These are phyloP conservation scores for Harpagifer antarcticus DNA, from an alignment of 2,797 vertebrate species.

Conservation along the genomic window DNA sequence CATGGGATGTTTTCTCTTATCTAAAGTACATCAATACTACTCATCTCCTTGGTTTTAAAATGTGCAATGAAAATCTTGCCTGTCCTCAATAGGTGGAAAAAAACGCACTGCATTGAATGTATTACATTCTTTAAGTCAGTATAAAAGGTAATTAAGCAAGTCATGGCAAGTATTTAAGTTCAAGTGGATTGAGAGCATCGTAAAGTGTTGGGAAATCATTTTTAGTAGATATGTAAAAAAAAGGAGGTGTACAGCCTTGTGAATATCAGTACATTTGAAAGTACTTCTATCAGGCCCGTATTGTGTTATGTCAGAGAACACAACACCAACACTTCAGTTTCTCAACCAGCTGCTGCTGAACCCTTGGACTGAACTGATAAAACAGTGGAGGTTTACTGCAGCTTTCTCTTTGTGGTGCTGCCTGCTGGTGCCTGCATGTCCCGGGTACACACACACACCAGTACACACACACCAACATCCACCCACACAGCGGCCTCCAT, in stretches of 20 bases:
- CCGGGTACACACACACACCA: slow-evolving; percentile 52
- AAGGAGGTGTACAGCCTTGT: neutral
- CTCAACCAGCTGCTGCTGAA: slow-evolving; percentile 49
- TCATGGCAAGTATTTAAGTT: neutral
- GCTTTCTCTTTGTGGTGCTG: slow-evolving; percentile 54
- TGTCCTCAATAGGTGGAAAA: too few species aligned
- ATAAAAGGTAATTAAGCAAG: neutral
- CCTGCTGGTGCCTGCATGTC: slow-evolving; percentile 41
- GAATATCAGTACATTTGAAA: neutral
- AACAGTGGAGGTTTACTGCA: slow-evolving; percentile 59
- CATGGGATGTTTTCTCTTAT: neutral
- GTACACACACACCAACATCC: slow-evolving; percentile 30
- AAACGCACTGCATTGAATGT: too few species aligned
- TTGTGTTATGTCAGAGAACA: neutral
- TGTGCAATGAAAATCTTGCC: too few species aligned
- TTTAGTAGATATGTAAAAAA: neutral
- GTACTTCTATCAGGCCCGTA: neutral
- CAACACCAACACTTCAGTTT: slow-evolving; percentile 16
- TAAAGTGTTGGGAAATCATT: neutral
- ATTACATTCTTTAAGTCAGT: too few species aligned
- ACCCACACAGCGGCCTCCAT: slow-evolving; percentile 53
- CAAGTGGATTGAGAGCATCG: neutral
- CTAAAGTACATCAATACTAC: neutral
- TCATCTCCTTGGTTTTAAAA: too few species aligned
- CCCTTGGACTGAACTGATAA: slow-evolving; percentile 77